phyloP scores from a whole-genome alignment of 2,797 vertebrate species.

The Anguilla megastoma region DNA sequence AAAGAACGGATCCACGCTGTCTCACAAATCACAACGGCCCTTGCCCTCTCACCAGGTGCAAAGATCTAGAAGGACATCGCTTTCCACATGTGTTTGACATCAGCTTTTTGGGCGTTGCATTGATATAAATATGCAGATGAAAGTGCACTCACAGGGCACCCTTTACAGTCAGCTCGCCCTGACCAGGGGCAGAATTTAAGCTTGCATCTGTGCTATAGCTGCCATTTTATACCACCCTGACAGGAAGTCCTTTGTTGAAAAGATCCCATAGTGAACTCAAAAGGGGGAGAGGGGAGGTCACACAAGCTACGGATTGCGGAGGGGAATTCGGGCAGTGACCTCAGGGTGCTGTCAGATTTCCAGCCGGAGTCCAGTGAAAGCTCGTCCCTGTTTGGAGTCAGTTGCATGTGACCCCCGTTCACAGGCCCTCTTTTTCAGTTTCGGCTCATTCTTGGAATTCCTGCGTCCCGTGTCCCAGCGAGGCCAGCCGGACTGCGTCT shows the following conservation, averaged over 20 bases:
- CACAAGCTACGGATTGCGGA: neutral
- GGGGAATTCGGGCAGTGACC: constrained; percentile 18
- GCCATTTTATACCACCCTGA: neutral
- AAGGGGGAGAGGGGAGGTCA: neutral
- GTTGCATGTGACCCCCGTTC: constrained; percentile 43
- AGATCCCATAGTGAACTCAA: neutral
- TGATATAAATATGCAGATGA: constrained; percentile 5
- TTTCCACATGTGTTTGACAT: neutral
- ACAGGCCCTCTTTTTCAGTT: constrained; percentile 11
- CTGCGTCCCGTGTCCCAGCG: constrained; percentile 20
- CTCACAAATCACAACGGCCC: neutral
- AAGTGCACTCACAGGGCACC: neutral
- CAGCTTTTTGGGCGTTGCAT: neutral
- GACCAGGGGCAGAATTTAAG: constrained; percentile 5
- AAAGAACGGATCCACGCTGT: neutral
- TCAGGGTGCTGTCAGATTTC: constrained; percentile 25
- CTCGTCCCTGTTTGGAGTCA: constrained; percentile 49
- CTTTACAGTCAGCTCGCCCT: neutral
- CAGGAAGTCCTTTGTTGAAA: constrained; percentile 31
- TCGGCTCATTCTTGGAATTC: constrained; percentile 48
- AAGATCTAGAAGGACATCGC: neutral
- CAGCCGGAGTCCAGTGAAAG: constrained; percentile 44
- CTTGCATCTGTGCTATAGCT: neutral
- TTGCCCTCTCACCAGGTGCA: neutral
- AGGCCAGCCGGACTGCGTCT: neutral